Evolutionary conservation across 1,140 invertebrate species (phyloP), one percentile per base, ranked within the genome.

Genomic region (Drosophila baimaii): DNA sequence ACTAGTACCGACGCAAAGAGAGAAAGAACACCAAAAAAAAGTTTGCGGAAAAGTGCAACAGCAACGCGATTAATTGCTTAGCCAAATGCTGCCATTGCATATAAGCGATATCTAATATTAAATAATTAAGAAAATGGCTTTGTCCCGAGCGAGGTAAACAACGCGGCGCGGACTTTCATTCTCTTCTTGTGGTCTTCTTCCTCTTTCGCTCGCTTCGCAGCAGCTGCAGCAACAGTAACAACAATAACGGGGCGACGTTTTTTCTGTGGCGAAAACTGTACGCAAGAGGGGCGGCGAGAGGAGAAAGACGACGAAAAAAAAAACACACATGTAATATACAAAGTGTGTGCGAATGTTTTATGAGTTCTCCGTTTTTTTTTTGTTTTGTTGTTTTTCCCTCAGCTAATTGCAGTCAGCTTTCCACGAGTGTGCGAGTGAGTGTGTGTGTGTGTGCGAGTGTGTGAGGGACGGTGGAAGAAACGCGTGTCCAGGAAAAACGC

Each of bases 31-130:
- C 61, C 68, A 75, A 83, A 85, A 86, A 86, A 82, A 86, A 82
- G 66, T 79, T 86, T 86, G 82, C 79, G 83, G 82, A 86, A 86
- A 88, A 88, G 84, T 86, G 83, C 84, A 86, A 70, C 63, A 76
- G 51, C 51, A 52, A 51, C 17, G 17, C 47, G 17, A 47, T 73
- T 73, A 63, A 72, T 62, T 54, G 62, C 63, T 74, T 68, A 63
- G 44, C 57, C 58, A 46, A 25, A 68, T 56, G 83, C 76, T 76
- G 82, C 79, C 69, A 77, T 83, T 52, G 84, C 75, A 51, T 47
- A 52, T 21, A 58, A 61, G 54, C 71, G 70, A 72, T 62, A 77
- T 69, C 58, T 55, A 21, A 17, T 31, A 64, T 21, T 10, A 52
- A 35, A 35, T 33, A 52, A 52, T 10, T 52, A 21, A 35, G 64